phyloP scores from a whole-genome alignment of 2,888 invertebrate species.

The Aquatica leii region DNA sequence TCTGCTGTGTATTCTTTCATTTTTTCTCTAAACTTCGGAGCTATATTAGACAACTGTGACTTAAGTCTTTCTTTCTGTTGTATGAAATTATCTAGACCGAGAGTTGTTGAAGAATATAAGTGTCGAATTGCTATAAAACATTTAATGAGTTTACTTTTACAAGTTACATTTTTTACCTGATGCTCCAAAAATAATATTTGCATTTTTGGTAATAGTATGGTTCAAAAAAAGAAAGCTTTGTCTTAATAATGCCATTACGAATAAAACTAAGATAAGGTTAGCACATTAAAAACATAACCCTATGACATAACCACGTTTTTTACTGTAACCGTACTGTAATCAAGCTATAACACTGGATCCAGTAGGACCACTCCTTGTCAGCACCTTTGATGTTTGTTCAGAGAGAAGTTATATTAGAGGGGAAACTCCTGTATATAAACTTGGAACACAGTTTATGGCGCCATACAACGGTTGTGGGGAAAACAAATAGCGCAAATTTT shows the following conservation, averaged over 20 bases:
- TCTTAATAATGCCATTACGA: conserved; percentile 14
- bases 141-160: background rate
- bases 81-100: conserved; percentile 72
- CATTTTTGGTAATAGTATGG: background rate
- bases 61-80: conserved; percentile 64
- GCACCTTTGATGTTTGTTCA: no score
- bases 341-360: no score
- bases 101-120: conserved; percentile 66
- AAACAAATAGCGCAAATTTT: no score
- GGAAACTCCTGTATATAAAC: no score
- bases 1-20: conserved; percentile 71
- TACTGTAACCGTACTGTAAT: no score
- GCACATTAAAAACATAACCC: no score
- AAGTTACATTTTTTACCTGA: conserved; percentile 11
- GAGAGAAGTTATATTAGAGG: no score
- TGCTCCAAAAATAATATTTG: conserved; percentile 13
- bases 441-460: no score
- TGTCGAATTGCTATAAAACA: conserved; percentile 19
- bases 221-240: background rate
- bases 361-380: no score
- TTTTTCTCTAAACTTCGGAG: conserved; percentile 73
- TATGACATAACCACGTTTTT: no score
- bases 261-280: background rate
- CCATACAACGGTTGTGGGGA: no score
- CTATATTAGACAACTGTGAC: conserved; percentile 68